A percentile compares a stretch with the other conserved stretches of the same genome.
Evolutionary conservation across 2,113 vertebrate genomes (phyloP).

Genomic region (Struthio camelus): DNA sequence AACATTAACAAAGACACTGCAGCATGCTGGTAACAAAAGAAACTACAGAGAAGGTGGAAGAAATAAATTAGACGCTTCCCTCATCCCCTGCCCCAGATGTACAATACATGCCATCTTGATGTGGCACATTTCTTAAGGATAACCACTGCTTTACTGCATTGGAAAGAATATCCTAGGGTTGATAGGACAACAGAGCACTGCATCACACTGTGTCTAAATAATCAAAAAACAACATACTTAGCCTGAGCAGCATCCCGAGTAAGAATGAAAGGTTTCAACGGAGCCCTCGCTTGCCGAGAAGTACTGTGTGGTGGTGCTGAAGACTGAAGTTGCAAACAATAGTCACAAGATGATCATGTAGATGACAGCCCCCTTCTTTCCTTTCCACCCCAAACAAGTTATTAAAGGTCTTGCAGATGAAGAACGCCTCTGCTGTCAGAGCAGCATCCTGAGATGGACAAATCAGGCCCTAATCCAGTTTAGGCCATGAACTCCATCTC

Average conservation of each 20-base stretch:
- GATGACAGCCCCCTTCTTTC: not conserved
- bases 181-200: not conserved
- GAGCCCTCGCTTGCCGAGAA: constrained; percentile 62
- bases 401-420: not conserved
- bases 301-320: constrained; percentile 43
- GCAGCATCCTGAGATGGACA: not conserved
- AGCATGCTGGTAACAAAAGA: not conserved
- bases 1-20: not conserved
- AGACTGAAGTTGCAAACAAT: constrained; percentile 60
- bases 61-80: not conserved
- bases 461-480: not conserved
- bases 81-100: not conserved
- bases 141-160: not conserved
- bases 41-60: not conserved
- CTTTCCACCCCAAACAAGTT: not conserved
- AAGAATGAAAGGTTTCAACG: constrained; percentile 90
- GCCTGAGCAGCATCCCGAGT: constrained; percentile 87
- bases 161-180: too few relatives aligned
- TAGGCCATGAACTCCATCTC: not conserved
- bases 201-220: fast-evolving
- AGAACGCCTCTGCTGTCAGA: not conserved
- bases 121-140: fast-evolving
- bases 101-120: not conserved
- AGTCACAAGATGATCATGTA: not conserved
- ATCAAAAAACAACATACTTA: constrained; percentile 68